Evolutionary conservation across 1,140 invertebrate species (phyloP), one percentile per base, ranked within the genome.

Genomic region (Mya arenaria): DNA sequence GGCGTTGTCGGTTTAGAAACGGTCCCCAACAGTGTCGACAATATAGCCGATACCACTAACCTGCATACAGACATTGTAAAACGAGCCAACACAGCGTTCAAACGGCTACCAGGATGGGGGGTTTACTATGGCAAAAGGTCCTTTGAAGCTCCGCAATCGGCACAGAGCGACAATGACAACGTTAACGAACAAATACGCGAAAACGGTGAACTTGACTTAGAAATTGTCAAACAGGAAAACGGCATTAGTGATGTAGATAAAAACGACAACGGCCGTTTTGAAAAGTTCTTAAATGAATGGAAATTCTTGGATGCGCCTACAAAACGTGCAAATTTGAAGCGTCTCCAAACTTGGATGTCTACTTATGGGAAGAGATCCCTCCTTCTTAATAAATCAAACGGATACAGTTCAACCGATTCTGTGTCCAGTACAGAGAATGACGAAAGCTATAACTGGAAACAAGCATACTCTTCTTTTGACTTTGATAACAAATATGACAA

Each of bases 41-140:
- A n/a, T n/a, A n/a, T n/a, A n/a, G n/a, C n/a, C n/a, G n/a, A n/a
- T n/a, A n/a, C n/a, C n/a, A n/a, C n/a, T n/a, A n/a, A n/a, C 25
- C 48, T 23, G 2, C 25, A 52, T 52, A 52, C 48, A 10, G 25
- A 52, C 48, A 52, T 52, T 52, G 1, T n/a, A 1, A 52, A 52
- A 32, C 63, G 44, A 52, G 10, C 39, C 17, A 66, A 37, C 44
- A 25, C 41, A 3, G 48, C 60, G 56, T 68, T 48, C 10, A 56
- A 65, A 65, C 28, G 63, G 34, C 62, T 78, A 39, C 63, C 44
- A 8, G 62, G 19, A 25, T 75, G 72, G 63, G 30, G 62, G 28
- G 60, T 65, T 8, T 78, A 68, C 37, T 78, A 78, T 41, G 75
- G 60, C 0, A 78, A 78, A 60, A 41, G 60, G 39, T 68, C 75